These are phyloP conservation scores for Pachypanchax playfairii DNA, from an alignment of 2,113 vertebrate species.

Conservation along the genomic window DNA sequence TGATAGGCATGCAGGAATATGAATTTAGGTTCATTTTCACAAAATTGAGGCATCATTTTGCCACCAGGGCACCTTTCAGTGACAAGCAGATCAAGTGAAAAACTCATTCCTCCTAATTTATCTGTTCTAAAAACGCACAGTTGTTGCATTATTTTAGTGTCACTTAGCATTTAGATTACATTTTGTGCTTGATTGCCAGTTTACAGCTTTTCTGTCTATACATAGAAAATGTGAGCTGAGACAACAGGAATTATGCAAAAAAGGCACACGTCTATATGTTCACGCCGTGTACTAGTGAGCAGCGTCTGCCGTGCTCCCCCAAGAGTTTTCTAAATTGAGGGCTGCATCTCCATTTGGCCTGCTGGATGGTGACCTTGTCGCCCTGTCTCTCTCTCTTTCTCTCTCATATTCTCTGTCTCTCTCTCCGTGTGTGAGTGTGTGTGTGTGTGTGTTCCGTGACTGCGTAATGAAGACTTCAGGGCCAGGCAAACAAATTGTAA, in stretches of 20 bases:
- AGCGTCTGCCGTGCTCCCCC: conserved; percentile 40
- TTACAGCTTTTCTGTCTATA: conserved; percentile 10
- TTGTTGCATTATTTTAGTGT: conserved; percentile 25
- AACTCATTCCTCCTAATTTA: conserved; percentile 47
- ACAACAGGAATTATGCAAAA: background rate
- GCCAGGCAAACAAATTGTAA: conserved; percentile 77
- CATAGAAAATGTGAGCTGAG: background rate
- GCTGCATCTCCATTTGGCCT: conserved; percentile 59
- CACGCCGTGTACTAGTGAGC: conserved; percentile 1
- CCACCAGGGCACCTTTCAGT: conserved; percentile 33
- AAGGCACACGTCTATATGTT: conserved; percentile 15
- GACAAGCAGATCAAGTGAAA: conserved; percentile 39
- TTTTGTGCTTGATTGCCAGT: conserved; percentile 25
- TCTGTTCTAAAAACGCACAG: conserved; percentile 18
- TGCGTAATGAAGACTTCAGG: conserved; percentile 80
- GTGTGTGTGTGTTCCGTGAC: conserved; percentile 50
- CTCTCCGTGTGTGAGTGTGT: too few species aligned
- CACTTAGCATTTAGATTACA: conserved; percentile 36
- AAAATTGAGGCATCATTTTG: conserved; percentile 50
- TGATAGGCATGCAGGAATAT: conserved; percentile 57
- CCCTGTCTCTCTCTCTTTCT: conserved; percentile 30
- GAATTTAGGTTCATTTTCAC: conserved; percentile 54
- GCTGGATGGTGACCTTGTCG: conserved; percentile 68
- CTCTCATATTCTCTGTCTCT: conserved; percentile 33
- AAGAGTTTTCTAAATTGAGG: conserved; percentile 60